Conservation (phyloP, 2,888 invertebrate species). For the Lithophane socia region DNA sequence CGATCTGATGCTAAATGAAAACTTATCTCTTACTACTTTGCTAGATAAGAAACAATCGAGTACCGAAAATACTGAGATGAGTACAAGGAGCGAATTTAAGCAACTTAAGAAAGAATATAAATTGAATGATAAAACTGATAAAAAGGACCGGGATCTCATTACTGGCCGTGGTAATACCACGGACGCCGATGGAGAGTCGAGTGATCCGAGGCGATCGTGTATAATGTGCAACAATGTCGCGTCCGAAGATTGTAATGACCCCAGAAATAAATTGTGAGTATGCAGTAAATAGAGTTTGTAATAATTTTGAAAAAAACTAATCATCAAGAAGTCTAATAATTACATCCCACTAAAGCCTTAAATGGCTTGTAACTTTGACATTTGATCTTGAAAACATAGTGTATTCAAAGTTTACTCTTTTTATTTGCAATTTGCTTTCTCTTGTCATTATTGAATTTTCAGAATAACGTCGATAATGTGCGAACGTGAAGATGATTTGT, state of each 20-base stretch:
- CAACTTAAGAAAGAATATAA: conserved; percentile 67
- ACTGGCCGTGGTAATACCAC: conserved; percentile 30
- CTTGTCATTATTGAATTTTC: conserved; percentile 64
- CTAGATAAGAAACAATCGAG: conserved; percentile 61
- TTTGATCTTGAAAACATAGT: background rate
- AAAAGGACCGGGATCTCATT: conserved; percentile 44
- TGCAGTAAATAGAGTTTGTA: background rate
- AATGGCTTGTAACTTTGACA: background rate
- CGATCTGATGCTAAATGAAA: conserved; percentile 62
- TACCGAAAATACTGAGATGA: conserved; percentile 50
- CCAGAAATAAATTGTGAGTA: conserved; percentile 80
- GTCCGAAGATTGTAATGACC: conserved; percentile 75
- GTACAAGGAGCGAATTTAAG: conserved; percentile 58
- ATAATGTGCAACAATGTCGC: conserved; percentile 80
- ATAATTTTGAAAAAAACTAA: background rate
- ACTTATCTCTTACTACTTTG: conserved; percentile 67
- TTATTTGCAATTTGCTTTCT: conserved; percentile 58
- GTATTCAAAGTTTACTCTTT: conserved; percentile 11
- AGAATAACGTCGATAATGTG: conserved; percentile 79
- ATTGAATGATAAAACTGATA: conserved; percentile 64
- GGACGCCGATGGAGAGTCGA: conserved; percentile 35
- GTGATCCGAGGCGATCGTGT: conserved; percentile 73
- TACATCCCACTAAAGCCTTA: background rate
- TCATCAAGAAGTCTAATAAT: background rate
- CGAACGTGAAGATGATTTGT: conserved; percentile 76